These are phyloP conservation scores for Lobophora halterata DNA, from an alignment of 2,888 invertebrate genomes.

Conservation along the genomic window DNA sequence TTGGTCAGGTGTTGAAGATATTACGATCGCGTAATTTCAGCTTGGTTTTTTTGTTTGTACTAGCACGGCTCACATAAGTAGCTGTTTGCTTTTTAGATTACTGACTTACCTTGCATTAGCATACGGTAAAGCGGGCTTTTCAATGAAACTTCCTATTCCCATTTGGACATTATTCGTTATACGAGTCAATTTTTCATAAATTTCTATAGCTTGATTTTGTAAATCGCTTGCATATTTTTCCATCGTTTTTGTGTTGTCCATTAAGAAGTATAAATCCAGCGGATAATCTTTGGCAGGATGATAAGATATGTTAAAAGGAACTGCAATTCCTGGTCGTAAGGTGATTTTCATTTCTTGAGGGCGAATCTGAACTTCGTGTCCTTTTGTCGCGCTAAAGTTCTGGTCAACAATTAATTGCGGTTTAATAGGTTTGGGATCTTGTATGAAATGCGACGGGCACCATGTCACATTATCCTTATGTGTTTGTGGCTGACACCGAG, in stretches of 20 bases:
- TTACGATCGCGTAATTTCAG: too few species aligned
- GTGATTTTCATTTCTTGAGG: slow-evolving; percentile 78
- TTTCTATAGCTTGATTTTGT: slow-evolving; percentile 65
- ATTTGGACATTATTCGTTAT: slow-evolving; percentile 84
- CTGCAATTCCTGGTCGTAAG: slow-evolving; percentile 68
- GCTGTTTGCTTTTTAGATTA: too few species aligned
- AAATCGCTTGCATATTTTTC: slow-evolving; percentile 75
- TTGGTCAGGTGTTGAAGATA: too few species aligned
- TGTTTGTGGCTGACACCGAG: slow-evolving; percentile 32
- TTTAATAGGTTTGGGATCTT: slow-evolving; percentile 29
- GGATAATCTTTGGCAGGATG: slow-evolving; percentile 87
- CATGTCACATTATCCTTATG: slow-evolving; percentile 29
- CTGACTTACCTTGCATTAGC: slow-evolving; percentile 45
- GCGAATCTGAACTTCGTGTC: slow-evolving; percentile 63
- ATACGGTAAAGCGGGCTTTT: slow-evolving; percentile 84
- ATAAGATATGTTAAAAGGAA: slow-evolving; percentile 68
- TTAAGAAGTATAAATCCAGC: slow-evolving; percentile 90
- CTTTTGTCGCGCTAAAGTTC: slow-evolving; percentile 26
- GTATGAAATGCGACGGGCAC: slow-evolving; percentile 36
- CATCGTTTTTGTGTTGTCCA: slow-evolving; percentile 91
- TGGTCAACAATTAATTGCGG: slow-evolving; percentile 7
- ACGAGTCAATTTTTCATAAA: slow-evolving; percentile 70
- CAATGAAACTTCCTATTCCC: slow-evolving; percentile 86
- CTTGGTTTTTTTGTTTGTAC: too few species aligned
- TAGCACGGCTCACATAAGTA: too few species aligned